These are phyloP conservation scores for Eospalax fontanierii DNA, from an alignment of 2,797 vertebrate species.

Conservation along the genomic window DNA sequence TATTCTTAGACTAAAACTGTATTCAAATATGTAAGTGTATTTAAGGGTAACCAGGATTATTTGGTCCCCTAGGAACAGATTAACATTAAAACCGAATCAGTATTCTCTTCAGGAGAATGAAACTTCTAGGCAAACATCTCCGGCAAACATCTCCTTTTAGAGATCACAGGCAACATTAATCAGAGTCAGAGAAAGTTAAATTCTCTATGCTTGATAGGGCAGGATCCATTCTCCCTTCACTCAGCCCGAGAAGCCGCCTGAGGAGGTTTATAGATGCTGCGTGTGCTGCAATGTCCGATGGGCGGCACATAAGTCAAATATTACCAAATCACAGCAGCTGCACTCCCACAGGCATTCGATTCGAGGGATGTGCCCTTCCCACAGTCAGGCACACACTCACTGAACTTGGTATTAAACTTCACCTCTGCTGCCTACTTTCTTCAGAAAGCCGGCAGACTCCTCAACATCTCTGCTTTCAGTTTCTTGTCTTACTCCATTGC, in stretches of 20 bases:
- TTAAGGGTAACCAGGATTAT: slow-evolving; percentile 25
- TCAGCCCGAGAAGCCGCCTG: background rate
- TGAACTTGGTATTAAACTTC: background rate
- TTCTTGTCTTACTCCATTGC: background rate
- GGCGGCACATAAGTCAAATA: background rate
- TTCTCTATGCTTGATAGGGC: background rate
- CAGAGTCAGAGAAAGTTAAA: background rate
- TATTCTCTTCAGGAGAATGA: slow-evolving; percentile 3
- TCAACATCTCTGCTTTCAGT: background rate
- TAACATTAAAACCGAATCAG: slow-evolving; percentile 25
- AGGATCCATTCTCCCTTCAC: background rate
- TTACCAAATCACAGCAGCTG: background rate
- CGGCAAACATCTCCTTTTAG: background rate
- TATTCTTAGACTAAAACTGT: slow-evolving; percentile 28
- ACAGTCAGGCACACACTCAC: background rate
- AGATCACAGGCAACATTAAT: background rate
- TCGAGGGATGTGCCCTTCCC: background rate
- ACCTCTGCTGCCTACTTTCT: no score
- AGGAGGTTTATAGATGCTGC: background rate
- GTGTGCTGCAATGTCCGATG: background rate
- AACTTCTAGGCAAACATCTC: background rate
- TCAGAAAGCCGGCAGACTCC: slow-evolving; percentile 5
- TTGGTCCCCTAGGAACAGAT: slow-evolving; percentile 16
- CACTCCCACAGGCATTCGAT: background rate
- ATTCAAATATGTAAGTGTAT: slow-evolving; percentile 30